Conservation (phyloP, 2,113 vertebrate genomes). For the Stigmatopora argus region DNA sequence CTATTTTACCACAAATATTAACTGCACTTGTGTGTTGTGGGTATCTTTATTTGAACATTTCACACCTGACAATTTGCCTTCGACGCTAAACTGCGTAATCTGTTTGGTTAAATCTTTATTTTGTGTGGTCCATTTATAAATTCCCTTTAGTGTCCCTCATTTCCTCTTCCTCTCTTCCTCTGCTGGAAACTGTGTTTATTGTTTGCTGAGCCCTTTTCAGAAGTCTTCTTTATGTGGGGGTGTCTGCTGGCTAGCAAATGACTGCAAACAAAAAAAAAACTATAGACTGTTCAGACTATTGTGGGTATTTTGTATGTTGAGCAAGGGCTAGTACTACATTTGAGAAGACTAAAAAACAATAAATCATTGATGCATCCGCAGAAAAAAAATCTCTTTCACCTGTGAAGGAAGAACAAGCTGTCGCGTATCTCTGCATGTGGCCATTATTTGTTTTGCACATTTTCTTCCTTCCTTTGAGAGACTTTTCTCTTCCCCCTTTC, state of each 20-base stretch:
- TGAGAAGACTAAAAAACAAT: background rate
- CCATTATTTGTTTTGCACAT: background rate
- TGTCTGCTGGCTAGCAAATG: background rate
- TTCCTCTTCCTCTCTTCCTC: background rate
- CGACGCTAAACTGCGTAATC: background rate
- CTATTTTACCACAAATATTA: background rate
- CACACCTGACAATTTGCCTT: background rate
- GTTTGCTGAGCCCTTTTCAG: background rate
- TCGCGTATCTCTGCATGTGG: conserved; percentile 3
- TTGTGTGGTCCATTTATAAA: background rate
- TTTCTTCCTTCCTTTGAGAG: conserved; percentile 15
- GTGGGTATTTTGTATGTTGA: background rate
- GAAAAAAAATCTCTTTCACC: background rate
- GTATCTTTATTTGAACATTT: background rate
- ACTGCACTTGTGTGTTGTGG: background rate
- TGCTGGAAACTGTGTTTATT: background rate
- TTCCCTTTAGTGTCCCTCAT: background rate
- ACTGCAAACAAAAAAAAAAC: background rate
- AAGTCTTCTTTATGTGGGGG: background rate
- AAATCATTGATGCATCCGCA: background rate
- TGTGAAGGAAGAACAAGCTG: background rate
- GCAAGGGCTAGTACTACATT: background rate
- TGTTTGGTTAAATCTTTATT: background rate
- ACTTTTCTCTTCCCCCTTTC: background rate
- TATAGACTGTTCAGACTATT: background rate